Evolutionary conservation across 2,888 invertebrate genomes (phyloP).

Genomic region (Caenorhabditis sp.): DNA sequence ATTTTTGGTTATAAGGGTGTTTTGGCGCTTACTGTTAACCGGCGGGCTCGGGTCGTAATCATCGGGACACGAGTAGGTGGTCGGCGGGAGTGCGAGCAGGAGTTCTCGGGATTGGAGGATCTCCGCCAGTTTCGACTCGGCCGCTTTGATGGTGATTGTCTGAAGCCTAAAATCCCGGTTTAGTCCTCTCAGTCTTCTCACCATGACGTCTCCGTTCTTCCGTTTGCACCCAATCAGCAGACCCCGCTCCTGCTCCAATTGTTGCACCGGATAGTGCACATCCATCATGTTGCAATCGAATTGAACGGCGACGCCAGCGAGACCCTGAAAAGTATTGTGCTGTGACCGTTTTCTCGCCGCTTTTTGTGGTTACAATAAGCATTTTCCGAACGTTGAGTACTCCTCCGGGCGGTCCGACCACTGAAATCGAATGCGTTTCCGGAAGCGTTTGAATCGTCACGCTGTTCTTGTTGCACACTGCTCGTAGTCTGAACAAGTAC

Average conservation of each 20-base stretch:
- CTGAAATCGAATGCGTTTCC: slow-evolving; percentile 53
- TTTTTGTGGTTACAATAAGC: slow-evolving; percentile 62
- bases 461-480: slow-evolving; percentile 39
- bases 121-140: slow-evolving; percentile 42
- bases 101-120: slow-evolving; percentile 46
- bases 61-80: slow-evolving; percentile 34
- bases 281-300: slow-evolving; percentile 51
- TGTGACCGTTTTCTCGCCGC: background rate
- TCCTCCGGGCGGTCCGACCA: slow-evolving; percentile 63
- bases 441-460: slow-evolving; percentile 52
- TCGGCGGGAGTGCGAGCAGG: slow-evolving; percentile 50
- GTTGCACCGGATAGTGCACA: slow-evolving; percentile 43
- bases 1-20: too few species aligned
- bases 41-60: slow-evolving; percentile 42
- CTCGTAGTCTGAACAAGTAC: slow-evolving; percentile 41
- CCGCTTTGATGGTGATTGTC: slow-evolving; percentile 52
- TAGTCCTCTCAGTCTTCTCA: background rate
- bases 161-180: slow-evolving; percentile 2
- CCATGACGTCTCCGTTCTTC: slow-evolving; percentile 44
- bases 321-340: slow-evolving; percentile 13
- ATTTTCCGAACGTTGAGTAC: slow-evolving; percentile 64
- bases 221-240: slow-evolving; percentile 43
- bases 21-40: background rate
- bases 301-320: slow-evolving; percentile 21
- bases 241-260: slow-evolving; percentile 36